These are phyloP conservation scores for Typhlichthys eigenmanni DNA, from an alignment of 2,797 vertebrate species.

Conservation along the genomic window DNA sequence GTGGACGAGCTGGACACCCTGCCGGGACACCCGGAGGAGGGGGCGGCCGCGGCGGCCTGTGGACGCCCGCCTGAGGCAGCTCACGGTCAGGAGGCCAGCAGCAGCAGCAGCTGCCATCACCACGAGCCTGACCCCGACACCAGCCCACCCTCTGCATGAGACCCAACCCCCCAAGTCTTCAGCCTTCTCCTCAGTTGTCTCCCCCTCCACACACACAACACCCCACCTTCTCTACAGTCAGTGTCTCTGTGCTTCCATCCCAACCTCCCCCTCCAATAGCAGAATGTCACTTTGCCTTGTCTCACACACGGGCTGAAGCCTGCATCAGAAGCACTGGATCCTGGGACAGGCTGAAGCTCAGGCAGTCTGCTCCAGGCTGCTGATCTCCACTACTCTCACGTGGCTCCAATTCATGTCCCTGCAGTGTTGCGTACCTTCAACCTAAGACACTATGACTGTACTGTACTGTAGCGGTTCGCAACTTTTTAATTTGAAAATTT, in stretches of 20 bases:
- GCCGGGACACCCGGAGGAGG: conserved; percentile 72
- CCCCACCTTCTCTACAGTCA: background rate
- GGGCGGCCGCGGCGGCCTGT: background rate
- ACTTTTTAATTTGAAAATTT: no score
- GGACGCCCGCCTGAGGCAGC: background rate
- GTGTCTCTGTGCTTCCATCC: background rate
- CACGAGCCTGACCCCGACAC: conserved; percentile 84
- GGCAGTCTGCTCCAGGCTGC: conserved; percentile 14
- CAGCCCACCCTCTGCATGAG: conserved; percentile 84
- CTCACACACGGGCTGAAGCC: conserved; percentile 56
- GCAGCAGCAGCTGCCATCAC: conserved; percentile 59
- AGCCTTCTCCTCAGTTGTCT: conserved; percentile 21
- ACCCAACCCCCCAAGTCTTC: background rate
- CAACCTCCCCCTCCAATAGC: conserved; percentile 23
- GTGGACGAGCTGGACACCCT: conserved; percentile 94
- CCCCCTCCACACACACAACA: background rate
- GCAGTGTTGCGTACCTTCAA: no score
- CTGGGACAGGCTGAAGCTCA: background rate
- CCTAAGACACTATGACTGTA: no score
- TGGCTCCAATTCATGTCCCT: no score
- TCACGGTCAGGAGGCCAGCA: conserved; percentile 30
- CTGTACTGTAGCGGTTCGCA: no score
- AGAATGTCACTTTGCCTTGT: conserved; percentile 68
- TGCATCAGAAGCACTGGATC: conserved; percentile 13
- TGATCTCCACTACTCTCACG: no score